Conservation (phyloP, 2,797 vertebrate genomes). For the Anniella stebbinsi region DNA sequence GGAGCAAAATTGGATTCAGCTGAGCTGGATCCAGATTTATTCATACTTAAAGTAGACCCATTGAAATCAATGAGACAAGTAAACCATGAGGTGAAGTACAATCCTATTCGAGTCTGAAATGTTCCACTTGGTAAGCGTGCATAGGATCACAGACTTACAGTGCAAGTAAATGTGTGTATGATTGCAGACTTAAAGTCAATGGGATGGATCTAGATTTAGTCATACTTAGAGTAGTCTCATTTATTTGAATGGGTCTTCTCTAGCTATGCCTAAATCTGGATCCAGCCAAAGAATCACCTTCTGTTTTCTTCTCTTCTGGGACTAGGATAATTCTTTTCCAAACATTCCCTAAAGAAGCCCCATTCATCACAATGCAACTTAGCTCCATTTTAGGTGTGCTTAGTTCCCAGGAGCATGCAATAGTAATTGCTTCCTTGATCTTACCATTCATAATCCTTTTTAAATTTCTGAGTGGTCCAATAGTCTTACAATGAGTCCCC, state of each 20-base stretch:
- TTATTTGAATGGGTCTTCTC: not conserved
- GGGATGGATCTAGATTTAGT: no score
- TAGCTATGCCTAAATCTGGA: not conserved
- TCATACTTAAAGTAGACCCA: not conserved
- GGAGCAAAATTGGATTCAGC: not conserved
- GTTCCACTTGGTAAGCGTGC: not conserved
- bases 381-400: not conserved
- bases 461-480: not conserved
- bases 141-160: not conserved
- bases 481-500: not conserved
- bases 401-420: not conserved
- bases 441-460: not conserved
- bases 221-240: not conserved
- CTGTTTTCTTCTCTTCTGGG: not conserved
- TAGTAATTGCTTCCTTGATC: not conserved
- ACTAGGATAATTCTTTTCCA: not conserved
- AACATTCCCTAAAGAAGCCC: not conserved
- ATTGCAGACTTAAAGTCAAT: not conserved
- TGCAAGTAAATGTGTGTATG: not conserved
- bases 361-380: not conserved
- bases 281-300: not conserved
- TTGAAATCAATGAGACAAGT: not conserved
- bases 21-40: not conserved
- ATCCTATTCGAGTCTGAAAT: not conserved
- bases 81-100: not conserved